Conservation (phyloP, 2,888 invertebrate species). For the Hyles lineata region DNA sequence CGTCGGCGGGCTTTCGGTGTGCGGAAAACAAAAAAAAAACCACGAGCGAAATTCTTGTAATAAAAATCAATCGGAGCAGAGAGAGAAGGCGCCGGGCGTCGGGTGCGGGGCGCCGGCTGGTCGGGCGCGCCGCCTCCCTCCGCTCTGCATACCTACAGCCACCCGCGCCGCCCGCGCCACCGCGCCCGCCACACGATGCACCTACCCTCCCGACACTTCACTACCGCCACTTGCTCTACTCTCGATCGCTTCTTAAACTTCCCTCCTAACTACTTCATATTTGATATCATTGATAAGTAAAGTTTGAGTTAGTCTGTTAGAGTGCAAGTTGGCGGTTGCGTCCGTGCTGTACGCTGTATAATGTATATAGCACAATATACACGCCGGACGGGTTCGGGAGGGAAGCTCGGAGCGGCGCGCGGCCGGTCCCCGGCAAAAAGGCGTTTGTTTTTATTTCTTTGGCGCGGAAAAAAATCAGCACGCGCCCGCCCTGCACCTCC, state of each 20-base stretch:
- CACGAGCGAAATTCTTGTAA: constrained; percentile 84
- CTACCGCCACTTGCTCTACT: neutral
- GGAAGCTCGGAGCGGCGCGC: constrained; percentile 51
- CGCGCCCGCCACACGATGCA: constrained; percentile 64
- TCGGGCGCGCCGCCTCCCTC: constrained; percentile 62
- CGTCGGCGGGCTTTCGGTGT: constrained; percentile 71
- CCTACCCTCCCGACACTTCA: constrained; percentile 44
- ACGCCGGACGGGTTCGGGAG: constrained; percentile 34
- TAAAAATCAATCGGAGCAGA: constrained; percentile 86
- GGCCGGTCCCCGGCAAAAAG: constrained; percentile 77
- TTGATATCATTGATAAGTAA: neutral
- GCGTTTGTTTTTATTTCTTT: constrained; percentile 84
- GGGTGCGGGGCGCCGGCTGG: constrained; percentile 76
- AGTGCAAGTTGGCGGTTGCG: neutral
- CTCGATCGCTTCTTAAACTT: neutral
- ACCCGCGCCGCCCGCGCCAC: constrained; percentile 41
- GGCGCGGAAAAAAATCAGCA: constrained; percentile 81
- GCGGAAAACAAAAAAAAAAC: constrained; percentile 80
- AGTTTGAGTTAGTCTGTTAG: neutral
- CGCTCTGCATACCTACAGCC: constrained; percentile 62
- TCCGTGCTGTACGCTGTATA: neutral
- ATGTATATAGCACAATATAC: neutral
- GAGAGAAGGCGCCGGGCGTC: constrained; percentile 75
- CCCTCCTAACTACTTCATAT: neutral
- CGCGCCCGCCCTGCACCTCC: constrained; percentile 84